Percentiles rank a stretch among this genome's conserved stretches.
Conservation (phyloP, 2,113 vertebrate genomes). For the Microtus montanus region DNA sequence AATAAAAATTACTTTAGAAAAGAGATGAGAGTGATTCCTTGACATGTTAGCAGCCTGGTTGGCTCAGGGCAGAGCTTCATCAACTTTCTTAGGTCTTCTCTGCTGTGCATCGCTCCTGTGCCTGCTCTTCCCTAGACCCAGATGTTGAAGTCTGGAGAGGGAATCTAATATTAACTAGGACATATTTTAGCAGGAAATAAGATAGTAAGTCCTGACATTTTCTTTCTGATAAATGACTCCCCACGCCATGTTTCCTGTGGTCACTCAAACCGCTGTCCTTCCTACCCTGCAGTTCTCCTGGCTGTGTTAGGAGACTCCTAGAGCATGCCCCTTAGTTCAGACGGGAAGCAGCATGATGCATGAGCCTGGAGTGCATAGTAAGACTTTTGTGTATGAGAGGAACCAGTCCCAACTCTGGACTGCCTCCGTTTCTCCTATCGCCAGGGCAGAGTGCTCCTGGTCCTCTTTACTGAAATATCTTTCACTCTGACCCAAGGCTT, state of each 20-base stretch:
- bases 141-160: not conserved
- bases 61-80: not conserved
- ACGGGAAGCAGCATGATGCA: not conserved
- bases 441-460: not conserved
- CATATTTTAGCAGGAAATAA: not conserved
- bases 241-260: not conserved
- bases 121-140: not conserved
- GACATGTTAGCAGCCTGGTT: not conserved
- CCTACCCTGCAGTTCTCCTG: too few species aligned
- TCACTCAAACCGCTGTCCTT: too few species aligned
- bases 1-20: not conserved
- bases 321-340: not conserved
- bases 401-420: not conserved
- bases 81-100: not conserved
- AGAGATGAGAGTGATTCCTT: not conserved
- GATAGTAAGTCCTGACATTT: not conserved
- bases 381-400: not conserved
- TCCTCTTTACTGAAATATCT: rapidly evolving
- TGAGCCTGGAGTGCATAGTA: not conserved
- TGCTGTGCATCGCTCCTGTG: not conserved
- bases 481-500: not conserved
- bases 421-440: not conserved
- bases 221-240: not conserved
- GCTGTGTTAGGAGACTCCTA: not conserved
- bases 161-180: not conserved